A percentile compares a stretch with the other conserved stretches of the same genome.
phyloP scores from a whole-genome alignment of 2,113 vertebrate species.

The Ptychochromis oligacanthus region DNA sequence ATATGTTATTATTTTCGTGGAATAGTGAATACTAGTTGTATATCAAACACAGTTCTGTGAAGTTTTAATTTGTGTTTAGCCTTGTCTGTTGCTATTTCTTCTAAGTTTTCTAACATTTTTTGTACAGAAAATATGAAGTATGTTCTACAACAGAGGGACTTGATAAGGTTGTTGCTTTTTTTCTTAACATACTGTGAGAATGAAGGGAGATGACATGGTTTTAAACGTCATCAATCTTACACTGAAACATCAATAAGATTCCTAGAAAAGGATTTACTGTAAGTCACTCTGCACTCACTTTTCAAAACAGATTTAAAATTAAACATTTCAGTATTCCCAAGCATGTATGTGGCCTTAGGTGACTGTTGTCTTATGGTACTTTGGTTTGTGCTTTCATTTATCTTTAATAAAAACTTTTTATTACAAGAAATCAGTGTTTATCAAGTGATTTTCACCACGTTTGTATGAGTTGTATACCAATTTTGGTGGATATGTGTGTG shows the following conservation, averaged over 20 bases:
- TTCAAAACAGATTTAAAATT: conserved; percentile 38
- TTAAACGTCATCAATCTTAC: conserved; percentile 62
- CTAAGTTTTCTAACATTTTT: conserved; percentile 23
- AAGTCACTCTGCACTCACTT: conserved; percentile 53
- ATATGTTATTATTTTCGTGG: conserved; percentile 48
- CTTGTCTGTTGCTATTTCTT: conserved; percentile 30
- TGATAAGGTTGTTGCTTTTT: conserved; percentile 21
- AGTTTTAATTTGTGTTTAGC: conserved; percentile 31
- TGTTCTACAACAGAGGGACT: conserved; percentile 14
- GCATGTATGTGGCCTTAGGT: conserved; percentile 34
- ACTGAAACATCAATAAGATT: conserved; percentile 68
- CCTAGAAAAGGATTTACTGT: conserved; percentile 69
- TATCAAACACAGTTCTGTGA: conserved; percentile 68
- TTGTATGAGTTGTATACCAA: neutral
- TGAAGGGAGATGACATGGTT: conserved; percentile 31
- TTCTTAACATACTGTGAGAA: conserved; percentile 69
- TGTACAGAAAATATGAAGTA: conserved; percentile 34
- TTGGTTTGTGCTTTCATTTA: conserved; percentile 55
- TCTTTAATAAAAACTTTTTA: conserved; percentile 67
- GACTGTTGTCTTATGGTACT: conserved; percentile 60
- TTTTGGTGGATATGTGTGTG: neutral
- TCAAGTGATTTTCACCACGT: neutral
- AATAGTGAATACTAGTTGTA: conserved; percentile 58
- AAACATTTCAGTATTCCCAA: conserved; percentile 49
- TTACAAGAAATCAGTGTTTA: conserved; percentile 35